These are phyloP conservation scores for Squalus acanthias DNA, from an alignment of 2,797 vertebrate species.

Conservation along the genomic window DNA sequence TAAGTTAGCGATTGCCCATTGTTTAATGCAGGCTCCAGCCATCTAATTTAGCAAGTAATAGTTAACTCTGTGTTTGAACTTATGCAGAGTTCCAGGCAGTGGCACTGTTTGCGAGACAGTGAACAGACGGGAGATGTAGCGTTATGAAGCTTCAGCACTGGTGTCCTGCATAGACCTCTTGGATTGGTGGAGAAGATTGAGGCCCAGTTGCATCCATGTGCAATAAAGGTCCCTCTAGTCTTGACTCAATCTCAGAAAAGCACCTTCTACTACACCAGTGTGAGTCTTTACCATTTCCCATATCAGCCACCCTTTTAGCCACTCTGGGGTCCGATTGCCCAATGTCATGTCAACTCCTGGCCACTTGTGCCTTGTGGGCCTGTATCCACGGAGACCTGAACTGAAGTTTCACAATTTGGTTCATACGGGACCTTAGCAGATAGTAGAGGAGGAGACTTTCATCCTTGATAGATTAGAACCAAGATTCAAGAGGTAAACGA, in stretches of 20 bases:
- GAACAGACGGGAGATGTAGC: neutral
- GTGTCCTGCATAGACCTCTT: neutral
- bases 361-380: neutral
- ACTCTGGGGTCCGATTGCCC: no score
- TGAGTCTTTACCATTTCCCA: no score
- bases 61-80: neutral
- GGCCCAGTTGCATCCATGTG: neutral
- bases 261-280: no score
- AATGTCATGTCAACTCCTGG: neutral
- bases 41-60: no score
- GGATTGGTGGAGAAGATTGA: neutral
- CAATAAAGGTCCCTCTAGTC: no score
- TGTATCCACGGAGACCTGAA: neutral
- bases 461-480: neutral
- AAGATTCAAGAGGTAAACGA: neutral
- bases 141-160: neutral
- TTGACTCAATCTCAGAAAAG: no score
- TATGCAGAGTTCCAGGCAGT: no score
- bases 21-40: no score
- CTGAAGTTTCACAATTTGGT: neutral
- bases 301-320: no score
- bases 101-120: neutral
- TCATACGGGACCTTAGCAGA: neutral
- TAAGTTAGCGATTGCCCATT: no score
- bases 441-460: neutral